Evolutionary conservation across 2,888 invertebrate species (phyloP), one percentile per base, ranked within the genome.

Genomic region (Drosophila leonis): DNA sequence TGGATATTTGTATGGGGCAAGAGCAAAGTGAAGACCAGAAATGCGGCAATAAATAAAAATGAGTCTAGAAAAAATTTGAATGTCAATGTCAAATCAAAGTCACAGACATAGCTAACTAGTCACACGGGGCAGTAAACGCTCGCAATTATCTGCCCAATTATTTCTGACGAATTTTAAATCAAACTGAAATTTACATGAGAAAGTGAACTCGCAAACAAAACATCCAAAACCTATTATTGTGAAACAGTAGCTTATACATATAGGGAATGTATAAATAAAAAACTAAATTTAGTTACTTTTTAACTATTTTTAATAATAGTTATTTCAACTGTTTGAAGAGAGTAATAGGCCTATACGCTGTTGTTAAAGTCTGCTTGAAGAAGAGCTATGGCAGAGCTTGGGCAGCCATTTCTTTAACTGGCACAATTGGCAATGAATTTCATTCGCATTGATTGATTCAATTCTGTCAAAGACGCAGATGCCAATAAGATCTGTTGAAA

Each of bases 31-130:
- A 65, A 66, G 52, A 49, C 60, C 48, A 56, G 63, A 73, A 88
- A 70, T 74, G 72, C 66, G 68, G 70, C 69, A 71, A 57, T 72
- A 64, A 65, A 65, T 37, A 71, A 67, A 67, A 54, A 44, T 42
- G 39, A 37, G 51, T 12, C 46, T 41, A 63, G 54, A 27, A 54
- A 57, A 61, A 66, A 75, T 83, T 90, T 86, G 72, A 89, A 89
- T 81, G 82, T 55, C 85, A 90, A 90, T 87, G 90, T 86, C 90
- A 79, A 75, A 72, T 69, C 69, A 89, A 90, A 73, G 86, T 86
- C 90, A 87, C 27, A 12, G n/a, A 31, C 18, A 42, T 37, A 57
- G 35, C 77, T 83, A 85, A 90, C 15, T 8, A 27, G 13, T 8
- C 24, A 31, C 35, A 24, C 35, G 24, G 18, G 49, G 0, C 49